These are phyloP conservation scores for Diaperis boleti DNA, from an alignment of 2,888 invertebrate species.

Conservation along the genomic window DNA sequence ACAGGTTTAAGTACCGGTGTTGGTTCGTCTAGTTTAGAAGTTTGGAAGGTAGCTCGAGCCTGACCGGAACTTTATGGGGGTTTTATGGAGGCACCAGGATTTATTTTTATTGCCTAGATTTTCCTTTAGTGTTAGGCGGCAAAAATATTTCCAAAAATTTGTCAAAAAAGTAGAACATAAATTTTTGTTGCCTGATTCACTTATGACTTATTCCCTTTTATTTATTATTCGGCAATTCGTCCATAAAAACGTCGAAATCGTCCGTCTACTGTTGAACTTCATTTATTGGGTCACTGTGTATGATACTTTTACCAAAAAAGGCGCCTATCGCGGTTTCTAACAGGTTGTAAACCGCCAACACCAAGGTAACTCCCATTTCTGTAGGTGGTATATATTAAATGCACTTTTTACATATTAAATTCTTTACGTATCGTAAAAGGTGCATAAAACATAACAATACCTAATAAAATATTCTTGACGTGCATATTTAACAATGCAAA, in stretches of 20 bases:
- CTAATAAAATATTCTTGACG: too few species aligned
- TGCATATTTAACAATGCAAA: too few species aligned
- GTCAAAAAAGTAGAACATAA: too few species aligned
- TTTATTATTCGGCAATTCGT: too few species aligned
- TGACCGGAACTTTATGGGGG: slow-evolving; percentile 17
- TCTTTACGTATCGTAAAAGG: neutral
- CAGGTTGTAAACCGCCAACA: slow-evolving; percentile 29
- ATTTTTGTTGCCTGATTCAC: too few species aligned
- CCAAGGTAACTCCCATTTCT: slow-evolving; percentile 12
- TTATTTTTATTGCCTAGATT: neutral
- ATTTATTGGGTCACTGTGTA: neutral
- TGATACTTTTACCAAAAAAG: slow-evolving; percentile 16
- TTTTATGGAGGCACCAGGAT: neutral
- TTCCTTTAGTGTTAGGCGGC: too few species aligned
- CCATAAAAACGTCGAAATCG: too few species aligned
- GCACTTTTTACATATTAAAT: slow-evolving; percentile 3
- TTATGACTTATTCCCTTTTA: too few species aligned
- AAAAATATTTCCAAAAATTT: too few species aligned
- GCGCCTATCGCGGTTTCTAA: slow-evolving; percentile 4
- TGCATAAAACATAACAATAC: too few species aligned
- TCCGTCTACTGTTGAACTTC: too few species aligned
- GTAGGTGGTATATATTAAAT: slow-evolving; percentile 23
- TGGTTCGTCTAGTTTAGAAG: slow-evolving; percentile 3
- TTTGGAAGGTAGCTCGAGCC: slow-evolving; percentile 5
- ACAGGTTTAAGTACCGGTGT: slow-evolving; percentile 24